phyloP scores from a whole-genome alignment of 2,888 invertebrate species.

The Phyllotreta striolata region DNA sequence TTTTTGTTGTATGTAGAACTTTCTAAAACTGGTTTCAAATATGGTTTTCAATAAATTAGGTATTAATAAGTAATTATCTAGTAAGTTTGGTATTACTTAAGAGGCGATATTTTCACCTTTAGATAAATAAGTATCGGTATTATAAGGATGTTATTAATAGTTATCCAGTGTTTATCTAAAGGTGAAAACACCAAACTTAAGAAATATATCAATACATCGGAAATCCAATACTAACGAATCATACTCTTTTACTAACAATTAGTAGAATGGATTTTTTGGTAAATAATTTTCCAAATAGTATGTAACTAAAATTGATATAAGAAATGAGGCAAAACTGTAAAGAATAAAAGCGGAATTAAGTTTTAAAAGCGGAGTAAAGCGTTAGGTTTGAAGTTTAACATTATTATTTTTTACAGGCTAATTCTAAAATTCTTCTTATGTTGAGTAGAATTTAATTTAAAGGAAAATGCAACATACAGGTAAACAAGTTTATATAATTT shows the following conservation, averaged over 20 bases:
- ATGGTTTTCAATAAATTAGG: too few relatives aligned
- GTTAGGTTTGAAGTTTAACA: conserved; percentile 15
- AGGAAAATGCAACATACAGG: conserved; percentile 15
- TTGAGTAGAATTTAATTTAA: conserved; percentile 18
- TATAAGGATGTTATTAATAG: conserved; percentile 10
- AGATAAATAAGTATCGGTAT: conserved; percentile 6
- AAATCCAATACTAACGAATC: not conserved
- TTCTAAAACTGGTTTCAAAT: too few relatives aligned
- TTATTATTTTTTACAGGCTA: conserved; percentile 27
- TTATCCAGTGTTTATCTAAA: too few relatives aligned
- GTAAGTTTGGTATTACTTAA: conserved; percentile 4
- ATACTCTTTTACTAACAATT: conserved; percentile 8
- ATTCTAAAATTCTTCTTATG: conserved; percentile 10
- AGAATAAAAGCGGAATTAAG: too few relatives aligned
- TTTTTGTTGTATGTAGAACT: too few relatives aligned
- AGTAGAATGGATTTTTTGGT: conserved; percentile 26
- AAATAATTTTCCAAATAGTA: conserved; percentile 7
- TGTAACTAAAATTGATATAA: not conserved
- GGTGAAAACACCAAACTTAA: too few relatives aligned
- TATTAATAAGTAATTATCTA: not conserved
- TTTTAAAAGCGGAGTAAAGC: not conserved
- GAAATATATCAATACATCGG: too few relatives aligned
- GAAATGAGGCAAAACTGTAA: not conserved
- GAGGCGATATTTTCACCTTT: conserved; percentile 15
- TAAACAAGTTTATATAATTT: conserved; percentile 16